A percentile compares a stretch with the other conserved stretches of the same genome.
Evolutionary conservation across 2,888 invertebrate genomes (phyloP).

Genomic region (Hesperia comma): DNA sequence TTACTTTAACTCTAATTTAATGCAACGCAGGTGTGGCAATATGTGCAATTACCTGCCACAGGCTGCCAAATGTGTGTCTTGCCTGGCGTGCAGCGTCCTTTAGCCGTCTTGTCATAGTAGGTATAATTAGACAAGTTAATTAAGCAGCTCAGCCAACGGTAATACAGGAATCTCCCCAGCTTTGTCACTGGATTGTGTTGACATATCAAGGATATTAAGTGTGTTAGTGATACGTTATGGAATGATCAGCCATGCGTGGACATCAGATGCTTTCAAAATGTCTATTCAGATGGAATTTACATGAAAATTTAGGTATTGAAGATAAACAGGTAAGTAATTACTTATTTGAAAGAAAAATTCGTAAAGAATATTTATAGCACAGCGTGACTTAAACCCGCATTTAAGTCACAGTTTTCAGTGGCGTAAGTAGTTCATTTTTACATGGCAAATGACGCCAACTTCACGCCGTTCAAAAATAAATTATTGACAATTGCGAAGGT

Average conservation of each 20-base stretch:
- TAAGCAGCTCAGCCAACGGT: constrained; percentile 46
- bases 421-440: too few species aligned
- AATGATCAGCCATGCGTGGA: constrained; percentile 9
- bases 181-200: constrained; percentile 32
- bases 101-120: constrained; percentile 53
- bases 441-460: too few species aligned
- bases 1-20: background rate
- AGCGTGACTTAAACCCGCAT: too few species aligned
- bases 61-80: constrained; percentile 19
- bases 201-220: constrained; percentile 30
- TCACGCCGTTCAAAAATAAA: too few species aligned
- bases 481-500: too few species aligned
- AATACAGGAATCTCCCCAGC: constrained; percentile 37
- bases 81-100: constrained; percentile 13
- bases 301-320: too few species aligned
- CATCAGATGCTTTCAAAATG: background rate
- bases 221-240: constrained; percentile 20
- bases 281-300: background rate
- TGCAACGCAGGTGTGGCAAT: constrained; percentile 15
- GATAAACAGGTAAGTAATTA: too few species aligned
- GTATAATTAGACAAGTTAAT: constrained; percentile 63
- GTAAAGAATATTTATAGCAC: too few species aligned
- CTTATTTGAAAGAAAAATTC: too few species aligned
- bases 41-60: constrained; percentile 9
- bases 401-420: too few species aligned